These are phyloP conservation scores for Carcharodon carcharias DNA, from an alignment of 2,797 vertebrate genomes.

Conservation along the genomic window DNA sequence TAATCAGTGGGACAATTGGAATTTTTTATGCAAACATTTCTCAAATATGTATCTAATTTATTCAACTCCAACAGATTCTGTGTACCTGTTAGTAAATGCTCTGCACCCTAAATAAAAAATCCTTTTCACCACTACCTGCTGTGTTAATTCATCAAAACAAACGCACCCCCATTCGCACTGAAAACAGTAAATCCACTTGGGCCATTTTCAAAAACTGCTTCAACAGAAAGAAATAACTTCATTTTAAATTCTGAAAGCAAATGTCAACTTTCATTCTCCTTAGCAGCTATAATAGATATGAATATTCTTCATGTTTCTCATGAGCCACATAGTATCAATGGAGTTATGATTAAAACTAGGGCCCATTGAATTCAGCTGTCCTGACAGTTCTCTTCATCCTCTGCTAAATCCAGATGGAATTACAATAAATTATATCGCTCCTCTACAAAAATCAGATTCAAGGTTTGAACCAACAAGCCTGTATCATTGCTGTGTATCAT, in stretches of 20 bases:
- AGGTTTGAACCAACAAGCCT: not conserved
- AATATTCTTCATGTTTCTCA: not conserved
- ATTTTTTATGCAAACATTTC: not conserved
- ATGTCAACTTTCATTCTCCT: not conserved
- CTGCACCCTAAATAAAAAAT: not conserved
- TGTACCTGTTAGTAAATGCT: not conserved
- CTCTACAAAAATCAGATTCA: not conserved
- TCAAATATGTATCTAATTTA: too few species aligned
- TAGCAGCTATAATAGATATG: not conserved
- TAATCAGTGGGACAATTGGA: not conserved
- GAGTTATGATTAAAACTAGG: conserved; percentile 8
- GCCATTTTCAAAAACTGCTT: not conserved
- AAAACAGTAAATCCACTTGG: not conserved
- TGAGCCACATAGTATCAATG: not conserved
- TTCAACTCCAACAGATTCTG: not conserved
- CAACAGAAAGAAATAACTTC: not conserved
- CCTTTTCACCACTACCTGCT: not conserved
- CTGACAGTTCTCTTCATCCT: not conserved
- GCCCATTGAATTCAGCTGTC: not conserved
- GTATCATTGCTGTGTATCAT: not conserved
- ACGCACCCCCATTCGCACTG: not conserved
- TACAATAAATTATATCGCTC: conserved; percentile 15
- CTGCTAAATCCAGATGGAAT: conserved; percentile 8
- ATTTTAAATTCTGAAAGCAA: not conserved
- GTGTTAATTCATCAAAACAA: not conserved